These are phyloP conservation scores for Sweltsa coloradensis DNA, from an alignment of 1,140 invertebrate genomes.

Conservation along the genomic window DNA sequence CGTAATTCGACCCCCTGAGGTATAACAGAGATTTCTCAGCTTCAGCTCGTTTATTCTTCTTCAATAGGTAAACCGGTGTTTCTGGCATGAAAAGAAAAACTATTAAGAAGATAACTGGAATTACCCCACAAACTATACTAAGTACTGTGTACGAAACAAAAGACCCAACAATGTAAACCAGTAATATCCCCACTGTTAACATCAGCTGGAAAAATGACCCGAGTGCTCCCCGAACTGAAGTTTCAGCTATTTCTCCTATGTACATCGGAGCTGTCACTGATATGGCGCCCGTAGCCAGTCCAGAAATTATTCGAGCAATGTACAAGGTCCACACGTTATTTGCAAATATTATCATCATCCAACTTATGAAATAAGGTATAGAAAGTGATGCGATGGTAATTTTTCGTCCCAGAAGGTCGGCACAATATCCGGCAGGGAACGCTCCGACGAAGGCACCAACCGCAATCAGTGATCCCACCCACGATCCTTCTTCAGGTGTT, in stretches of 20 bases:
- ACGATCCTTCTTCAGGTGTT: conserved; percentile 27
- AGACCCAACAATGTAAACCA: conserved; percentile 50
- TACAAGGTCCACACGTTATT: conserved; percentile 44
- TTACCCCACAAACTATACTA: too few species aligned
- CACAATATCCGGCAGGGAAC: conserved; percentile 34
- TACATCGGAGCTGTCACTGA: conserved; percentile 70
- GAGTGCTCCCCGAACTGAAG: conserved; percentile 60
- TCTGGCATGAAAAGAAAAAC: conserved; percentile 35
- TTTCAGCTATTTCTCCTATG: conserved; percentile 69
- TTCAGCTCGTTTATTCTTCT: conserved; percentile 8
- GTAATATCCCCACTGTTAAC: conserved; percentile 58
- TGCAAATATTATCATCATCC: conserved; percentile 56
- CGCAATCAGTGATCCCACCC: conserved; percentile 30
- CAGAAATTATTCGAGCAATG: conserved; percentile 59
- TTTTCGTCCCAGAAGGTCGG: conserved; percentile 65
- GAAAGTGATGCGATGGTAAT: conserved; percentile 60
- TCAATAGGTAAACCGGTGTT: conserved; percentile 26
- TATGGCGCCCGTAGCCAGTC: conserved; percentile 57
- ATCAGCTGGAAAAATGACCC: conserved; percentile 68
- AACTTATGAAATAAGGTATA: too few species aligned
- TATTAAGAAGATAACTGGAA: too few species aligned
- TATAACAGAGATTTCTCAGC: too few species aligned
- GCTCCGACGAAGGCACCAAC: conserved; percentile 29
- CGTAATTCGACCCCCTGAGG: too few species aligned
- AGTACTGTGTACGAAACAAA: too few species aligned